phyloP scores from a whole-genome alignment of 2,888 invertebrate genomes.

The Epinotia bilunana region DNA sequence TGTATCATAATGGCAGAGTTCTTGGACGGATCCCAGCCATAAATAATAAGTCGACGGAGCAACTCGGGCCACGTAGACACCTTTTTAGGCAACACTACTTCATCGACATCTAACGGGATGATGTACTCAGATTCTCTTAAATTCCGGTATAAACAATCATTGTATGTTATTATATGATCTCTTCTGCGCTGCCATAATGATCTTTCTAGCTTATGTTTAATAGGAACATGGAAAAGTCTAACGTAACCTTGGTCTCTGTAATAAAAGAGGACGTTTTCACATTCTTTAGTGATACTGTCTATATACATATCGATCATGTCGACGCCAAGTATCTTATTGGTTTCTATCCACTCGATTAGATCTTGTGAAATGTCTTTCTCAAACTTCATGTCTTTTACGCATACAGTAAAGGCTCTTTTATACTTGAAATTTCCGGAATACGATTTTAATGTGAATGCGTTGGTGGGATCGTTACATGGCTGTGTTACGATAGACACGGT shows the following conservation, averaged over 20 bases:
- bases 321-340: constrained; percentile 87
- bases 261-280: constrained; percentile 81
- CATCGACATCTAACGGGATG: constrained; percentile 89
- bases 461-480: constrained; percentile 79
- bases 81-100: constrained; percentile 87
- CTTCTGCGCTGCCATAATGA: constrained; percentile 87
- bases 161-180: constrained; percentile 90
- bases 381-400: constrained; percentile 89
- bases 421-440: constrained; percentile 49
- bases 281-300: constrained; percentile 83
- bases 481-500: constrained; percentile 79
- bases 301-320: constrained; percentile 87
- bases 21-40: constrained; percentile 75
- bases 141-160: constrained; percentile 91
- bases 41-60: constrained; percentile 73
- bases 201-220: constrained; percentile 73
- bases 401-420: constrained; percentile 85
- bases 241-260: constrained; percentile 81
- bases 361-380: constrained; percentile 84
- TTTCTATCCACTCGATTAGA: constrained; percentile 89
- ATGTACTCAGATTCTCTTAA: constrained; percentile 86
- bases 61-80: constrained; percentile 85
- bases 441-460: constrained; percentile 66
- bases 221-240: constrained; percentile 80
- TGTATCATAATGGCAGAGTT: constrained; percentile 86